Base-by-base conservation (phyloP, 2,888 invertebrate genomes). In the Aspidiotus destructor region DNA sequence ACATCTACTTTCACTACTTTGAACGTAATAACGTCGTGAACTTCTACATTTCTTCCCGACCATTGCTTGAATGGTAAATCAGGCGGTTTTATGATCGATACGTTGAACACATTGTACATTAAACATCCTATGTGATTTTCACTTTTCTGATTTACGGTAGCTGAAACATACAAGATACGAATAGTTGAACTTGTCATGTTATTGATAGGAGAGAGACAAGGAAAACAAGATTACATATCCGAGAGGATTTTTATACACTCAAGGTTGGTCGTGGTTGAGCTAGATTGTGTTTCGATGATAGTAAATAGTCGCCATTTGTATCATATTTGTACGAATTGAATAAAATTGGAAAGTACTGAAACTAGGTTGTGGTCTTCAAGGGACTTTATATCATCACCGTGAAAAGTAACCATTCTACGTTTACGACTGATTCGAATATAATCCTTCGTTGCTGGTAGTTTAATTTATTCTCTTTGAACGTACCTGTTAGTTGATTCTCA, bases 1-100 rank as follows among this genome's bases (percentile, higher is more conserved):
- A 65, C 57, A 44, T 65, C 65, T n/a, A 65, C 57, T 65, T 65
- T 65, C 11, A 58, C 7, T 8, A 65, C 65, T 65, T 57, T 65
- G 58, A 65, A 65, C 15, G 42, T 42, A 57, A 65, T 42, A 13
- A 41, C 28, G 15, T 58, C 58, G 44, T 58, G 5, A 0, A 65
- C n/a, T 41, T 65, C 6, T 1, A 57, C 15, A 7, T 41, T 41
- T 41, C 17, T 41, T 58, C 65, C 65, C 16, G 65, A 42, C 65
- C 65, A 65, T 28, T 57, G 40, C 9, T 10, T 44, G 40, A 42
- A 58, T 44, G 65, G 57, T 13, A 65, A 13, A 41, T 65, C 65
- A 6, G 41, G 52, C 9, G 65, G 65, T 42, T 65, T 65, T 8
- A 65, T 44, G 1, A 65, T 65, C 0, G 65, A 55, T 41, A 65